phyloP scores from a whole-genome alignment of 2,888 invertebrate genomes.

The Allygus modestus region DNA sequence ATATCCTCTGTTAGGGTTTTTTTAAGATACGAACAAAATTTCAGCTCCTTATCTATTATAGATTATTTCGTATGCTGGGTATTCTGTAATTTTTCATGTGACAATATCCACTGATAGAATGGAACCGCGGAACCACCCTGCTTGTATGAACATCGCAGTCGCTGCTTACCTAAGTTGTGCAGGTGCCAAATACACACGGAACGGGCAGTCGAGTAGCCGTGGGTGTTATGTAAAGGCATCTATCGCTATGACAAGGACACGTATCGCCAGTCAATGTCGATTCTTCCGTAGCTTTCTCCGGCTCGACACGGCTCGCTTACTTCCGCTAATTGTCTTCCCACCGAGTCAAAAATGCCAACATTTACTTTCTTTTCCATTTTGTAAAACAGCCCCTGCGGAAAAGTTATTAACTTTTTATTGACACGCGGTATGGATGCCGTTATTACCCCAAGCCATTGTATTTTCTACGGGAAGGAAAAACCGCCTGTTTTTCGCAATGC shows the following conservation, averaged over 20 bases:
- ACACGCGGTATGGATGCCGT: not conserved
- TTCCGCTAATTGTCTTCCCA: conserved; percentile 43
- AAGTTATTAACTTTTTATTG: conserved; percentile 30
- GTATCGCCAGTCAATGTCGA: conserved; percentile 53
- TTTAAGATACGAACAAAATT: too few relatives aligned
- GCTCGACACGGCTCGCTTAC: conserved; percentile 45
- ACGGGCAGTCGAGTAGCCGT: not conserved
- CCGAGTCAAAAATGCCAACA: conserved; percentile 50
- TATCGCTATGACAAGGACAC: conserved; percentile 51
- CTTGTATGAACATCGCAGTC: too few relatives aligned
- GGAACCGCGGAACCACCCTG: too few relatives aligned
- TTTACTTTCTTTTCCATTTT: conserved; percentile 51
- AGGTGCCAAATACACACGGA: not conserved
- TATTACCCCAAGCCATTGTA: not conserved
- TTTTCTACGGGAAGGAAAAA: not conserved
- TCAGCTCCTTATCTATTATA: too few relatives aligned
- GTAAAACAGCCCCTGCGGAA: not conserved
- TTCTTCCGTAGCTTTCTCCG: conserved; percentile 38
- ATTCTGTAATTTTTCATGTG: too few relatives aligned
- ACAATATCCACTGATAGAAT: too few relatives aligned
- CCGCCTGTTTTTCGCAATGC: not conserved
- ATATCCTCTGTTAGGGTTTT: too few relatives aligned
- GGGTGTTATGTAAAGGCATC: not conserved
- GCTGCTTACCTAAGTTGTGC: too few relatives aligned
- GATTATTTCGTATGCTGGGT: too few relatives aligned